These are phyloP conservation scores for Philereme transversata DNA, from an alignment of 2,888 invertebrate species.

Conservation along the genomic window DNA sequence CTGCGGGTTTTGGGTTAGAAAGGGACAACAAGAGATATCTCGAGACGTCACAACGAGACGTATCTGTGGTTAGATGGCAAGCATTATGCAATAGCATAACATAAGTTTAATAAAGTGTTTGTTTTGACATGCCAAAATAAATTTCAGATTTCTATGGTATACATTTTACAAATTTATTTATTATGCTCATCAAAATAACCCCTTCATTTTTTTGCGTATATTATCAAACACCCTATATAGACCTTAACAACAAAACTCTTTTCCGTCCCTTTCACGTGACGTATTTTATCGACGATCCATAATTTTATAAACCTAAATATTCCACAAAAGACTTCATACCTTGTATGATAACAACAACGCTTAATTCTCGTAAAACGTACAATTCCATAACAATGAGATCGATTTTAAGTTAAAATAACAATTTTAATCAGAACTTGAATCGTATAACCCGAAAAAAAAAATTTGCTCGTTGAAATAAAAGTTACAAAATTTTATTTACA, in stretches of 20 bases:
- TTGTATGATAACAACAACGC: slow-evolving; percentile 82
- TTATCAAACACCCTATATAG: too few species aligned
- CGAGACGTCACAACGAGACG: too few species aligned
- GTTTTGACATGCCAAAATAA: too few species aligned
- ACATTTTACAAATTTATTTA: too few species aligned
- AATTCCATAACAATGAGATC: slow-evolving; percentile 82
- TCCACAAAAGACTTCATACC: slow-evolving; percentile 76
- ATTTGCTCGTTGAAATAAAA: slow-evolving; percentile 24
- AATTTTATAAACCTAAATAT: slow-evolving; percentile 41
- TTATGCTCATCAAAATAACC: too few species aligned
- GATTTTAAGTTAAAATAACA: slow-evolving; percentile 65
- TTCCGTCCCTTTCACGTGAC: not conserved
- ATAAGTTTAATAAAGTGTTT: too few species aligned
- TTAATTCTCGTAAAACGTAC: slow-evolving; percentile 65
- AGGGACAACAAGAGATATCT: too few species aligned
- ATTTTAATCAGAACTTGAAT: slow-evolving; percentile 68
- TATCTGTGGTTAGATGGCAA: too few species aligned
- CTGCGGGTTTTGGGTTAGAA: too few species aligned
- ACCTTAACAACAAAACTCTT: not conserved
- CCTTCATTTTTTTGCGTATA: too few species aligned
- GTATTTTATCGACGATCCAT: slow-evolving; percentile 38
- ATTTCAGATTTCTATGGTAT: too few species aligned
- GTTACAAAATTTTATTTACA: slow-evolving; percentile 24
- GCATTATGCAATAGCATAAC: too few species aligned
- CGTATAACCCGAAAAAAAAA: slow-evolving; percentile 57